These are phyloP conservation scores for Nezara viridula DNA, from an alignment of 2,888 invertebrate species.

Conservation along the genomic window DNA sequence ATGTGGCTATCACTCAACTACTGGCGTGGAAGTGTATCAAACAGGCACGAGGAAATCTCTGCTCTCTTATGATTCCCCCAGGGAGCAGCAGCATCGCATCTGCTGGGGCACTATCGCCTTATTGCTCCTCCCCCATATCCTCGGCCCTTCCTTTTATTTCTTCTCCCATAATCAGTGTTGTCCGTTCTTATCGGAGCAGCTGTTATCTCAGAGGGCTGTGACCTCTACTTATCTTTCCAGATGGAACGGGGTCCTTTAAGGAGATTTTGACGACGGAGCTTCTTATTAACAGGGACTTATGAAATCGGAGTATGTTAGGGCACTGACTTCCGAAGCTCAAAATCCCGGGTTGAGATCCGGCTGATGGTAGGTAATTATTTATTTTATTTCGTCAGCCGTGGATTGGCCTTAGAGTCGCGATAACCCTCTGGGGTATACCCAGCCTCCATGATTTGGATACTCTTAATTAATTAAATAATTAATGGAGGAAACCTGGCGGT, in stretches of 20 bases:
- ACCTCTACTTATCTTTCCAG: not conserved
- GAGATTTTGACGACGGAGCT: not conserved
- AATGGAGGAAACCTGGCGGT: too few species aligned
- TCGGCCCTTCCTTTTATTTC: not conserved
- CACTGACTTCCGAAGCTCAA: too few species aligned
- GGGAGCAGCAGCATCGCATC: not conserved
- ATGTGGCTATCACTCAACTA: not conserved
- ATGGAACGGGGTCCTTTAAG: not conserved
- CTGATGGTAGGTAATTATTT: too few species aligned
- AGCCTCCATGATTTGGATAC: too few species aligned
- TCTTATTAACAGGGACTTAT: not conserved
- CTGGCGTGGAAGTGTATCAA: not conserved
- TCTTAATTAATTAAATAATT: too few species aligned
- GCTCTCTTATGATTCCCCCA: not conserved
- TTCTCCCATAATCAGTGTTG: not conserved
- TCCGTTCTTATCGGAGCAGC: not conserved
- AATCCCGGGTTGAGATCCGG: too few species aligned
- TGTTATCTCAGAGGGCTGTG: not conserved
- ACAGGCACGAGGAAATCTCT: constrained; percentile 24
- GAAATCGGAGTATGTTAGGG: too few species aligned
- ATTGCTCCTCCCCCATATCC: constrained; percentile 6
- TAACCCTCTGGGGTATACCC: too few species aligned
- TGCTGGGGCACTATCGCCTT: not conserved
- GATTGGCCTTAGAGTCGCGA: too few species aligned
- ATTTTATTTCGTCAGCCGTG: too few species aligned